Evolutionary conservation across 1,140 invertebrate genomes (phyloP).

Genomic region (Drosophila sp.): DNA sequence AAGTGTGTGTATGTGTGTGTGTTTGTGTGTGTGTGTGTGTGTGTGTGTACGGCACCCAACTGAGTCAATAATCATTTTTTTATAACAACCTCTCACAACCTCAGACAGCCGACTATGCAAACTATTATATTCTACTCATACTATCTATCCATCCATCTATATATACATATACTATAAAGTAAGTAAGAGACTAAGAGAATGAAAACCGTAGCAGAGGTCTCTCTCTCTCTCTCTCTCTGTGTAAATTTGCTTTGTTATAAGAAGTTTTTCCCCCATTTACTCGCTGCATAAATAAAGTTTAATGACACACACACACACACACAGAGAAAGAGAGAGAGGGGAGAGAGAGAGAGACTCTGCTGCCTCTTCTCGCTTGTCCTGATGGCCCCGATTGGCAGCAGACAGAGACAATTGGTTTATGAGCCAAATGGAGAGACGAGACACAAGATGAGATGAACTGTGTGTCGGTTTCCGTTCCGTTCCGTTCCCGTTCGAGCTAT

Average conservation of each 20-base stretch:
- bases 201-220: background rate
- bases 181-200: constrained; percentile 11
- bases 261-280: constrained; percentile 77
- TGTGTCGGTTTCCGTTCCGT: background rate
- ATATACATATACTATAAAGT: background rate
- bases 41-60: constrained; percentile 14
- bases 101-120: constrained; percentile 1
- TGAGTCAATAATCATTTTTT: constrained; percentile 56
- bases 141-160: too few relatives aligned
- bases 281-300: constrained; percentile 78
- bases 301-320: constrained; percentile 59
- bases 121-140: constrained; percentile 4
- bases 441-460: background rate
- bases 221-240: background rate
- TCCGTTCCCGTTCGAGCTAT: background rate
- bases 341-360: too few relatives aligned
- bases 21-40: constrained; percentile 30
- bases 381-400: constrained; percentile 47
- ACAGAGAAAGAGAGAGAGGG: too few relatives aligned
- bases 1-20: constrained; percentile 17
- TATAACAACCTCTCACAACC: constrained; percentile 6
- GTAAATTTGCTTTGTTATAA: constrained; percentile 77
- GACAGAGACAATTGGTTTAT: constrained; percentile 50
- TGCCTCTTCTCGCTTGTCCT: background rate
- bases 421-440: constrained; percentile 17